Conservation (phyloP, 1,140 invertebrate species). For the Eubasilissa regina region DNA sequence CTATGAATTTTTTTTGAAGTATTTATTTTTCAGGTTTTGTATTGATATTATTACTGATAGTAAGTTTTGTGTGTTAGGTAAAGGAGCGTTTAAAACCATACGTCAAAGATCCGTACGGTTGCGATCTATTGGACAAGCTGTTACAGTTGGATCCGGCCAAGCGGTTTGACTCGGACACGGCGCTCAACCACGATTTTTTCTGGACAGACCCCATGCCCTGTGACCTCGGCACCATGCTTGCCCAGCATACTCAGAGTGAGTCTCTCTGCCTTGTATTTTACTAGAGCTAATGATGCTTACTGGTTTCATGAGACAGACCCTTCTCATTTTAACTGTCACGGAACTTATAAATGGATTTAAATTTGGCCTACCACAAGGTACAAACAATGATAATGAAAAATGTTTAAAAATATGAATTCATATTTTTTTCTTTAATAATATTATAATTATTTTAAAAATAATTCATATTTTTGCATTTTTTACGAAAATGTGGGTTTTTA, state of each 20-base stretch:
- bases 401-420: too few relatives aligned
- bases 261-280: not conserved
- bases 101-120: constrained; percentile 92
- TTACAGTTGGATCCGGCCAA: constrained; percentile 93
- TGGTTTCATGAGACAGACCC: too few relatives aligned
- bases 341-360: too few relatives aligned
- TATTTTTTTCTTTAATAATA: too few relatives aligned
- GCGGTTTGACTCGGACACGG: constrained; percentile 92
- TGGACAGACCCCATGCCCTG: constrained; percentile 97
- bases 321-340: too few relatives aligned
- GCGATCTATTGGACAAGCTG: constrained; percentile 95
- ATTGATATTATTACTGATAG: not conserved
- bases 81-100: constrained; percentile 94
- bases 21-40: too few relatives aligned
- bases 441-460: too few relatives aligned
- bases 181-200: constrained; percentile 98
- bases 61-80: constrained; percentile 62
- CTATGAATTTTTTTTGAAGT: not conserved
- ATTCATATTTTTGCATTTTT: too few relatives aligned
- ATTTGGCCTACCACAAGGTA: too few relatives aligned
- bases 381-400: too few relatives aligned
- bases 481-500: too few relatives aligned
- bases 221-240: constrained; percentile 93
- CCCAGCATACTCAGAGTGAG: constrained; percentile 90
- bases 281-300: too few relatives aligned